These are phyloP conservation scores for Sinodicranocentrus sp. DNA, from an alignment of 2,888 invertebrate genomes.

Conservation along the genomic window DNA sequence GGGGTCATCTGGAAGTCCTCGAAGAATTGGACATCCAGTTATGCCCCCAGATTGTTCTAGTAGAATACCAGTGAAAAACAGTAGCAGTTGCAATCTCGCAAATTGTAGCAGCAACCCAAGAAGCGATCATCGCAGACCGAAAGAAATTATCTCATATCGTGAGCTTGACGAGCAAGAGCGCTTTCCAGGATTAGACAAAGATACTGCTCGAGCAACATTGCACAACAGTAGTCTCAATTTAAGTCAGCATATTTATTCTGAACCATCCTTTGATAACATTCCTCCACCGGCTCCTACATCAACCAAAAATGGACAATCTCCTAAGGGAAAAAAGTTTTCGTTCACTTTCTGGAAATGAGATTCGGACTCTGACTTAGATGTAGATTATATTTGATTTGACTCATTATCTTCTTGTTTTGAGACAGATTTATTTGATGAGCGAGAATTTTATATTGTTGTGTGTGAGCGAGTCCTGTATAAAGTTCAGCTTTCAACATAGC, in stretches of 20 bases:
- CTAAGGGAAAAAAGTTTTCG: slow-evolving; percentile 75
- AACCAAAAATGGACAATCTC: slow-evolving; percentile 45
- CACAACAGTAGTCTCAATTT: slow-evolving; percentile 76
- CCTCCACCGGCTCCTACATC: slow-evolving; percentile 41
- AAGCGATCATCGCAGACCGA: slow-evolving; percentile 43
- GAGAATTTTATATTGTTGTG: no score
- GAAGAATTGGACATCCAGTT: slow-evolving; percentile 58
- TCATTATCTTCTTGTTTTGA: no score
- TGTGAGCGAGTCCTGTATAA: no score
- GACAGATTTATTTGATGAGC: no score
- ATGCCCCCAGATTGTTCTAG: slow-evolving; percentile 39
- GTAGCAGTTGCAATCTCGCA: slow-evolving; percentile 47
- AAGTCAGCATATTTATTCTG: slow-evolving; percentile 76
- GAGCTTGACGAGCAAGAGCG: slow-evolving; percentile 81
- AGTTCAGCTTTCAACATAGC: no score
- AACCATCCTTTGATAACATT: slow-evolving; percentile 74
- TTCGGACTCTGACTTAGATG: slow-evolving; percentile 37
- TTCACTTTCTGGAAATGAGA: slow-evolving; percentile 76
- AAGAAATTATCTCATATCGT: slow-evolving; percentile 78
- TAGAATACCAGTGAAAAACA: slow-evolving; percentile 53
- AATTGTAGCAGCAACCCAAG: slow-evolving; percentile 40
- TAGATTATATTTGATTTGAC: slow-evolving; percentile 8
- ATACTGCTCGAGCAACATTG: slow-evolving; percentile 78
- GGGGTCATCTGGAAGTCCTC: slow-evolving; percentile 54
- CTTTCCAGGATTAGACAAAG: slow-evolving; percentile 81